Conservation (phyloP, 2,113 vertebrate species). For the Seriola dumerili region DNA sequence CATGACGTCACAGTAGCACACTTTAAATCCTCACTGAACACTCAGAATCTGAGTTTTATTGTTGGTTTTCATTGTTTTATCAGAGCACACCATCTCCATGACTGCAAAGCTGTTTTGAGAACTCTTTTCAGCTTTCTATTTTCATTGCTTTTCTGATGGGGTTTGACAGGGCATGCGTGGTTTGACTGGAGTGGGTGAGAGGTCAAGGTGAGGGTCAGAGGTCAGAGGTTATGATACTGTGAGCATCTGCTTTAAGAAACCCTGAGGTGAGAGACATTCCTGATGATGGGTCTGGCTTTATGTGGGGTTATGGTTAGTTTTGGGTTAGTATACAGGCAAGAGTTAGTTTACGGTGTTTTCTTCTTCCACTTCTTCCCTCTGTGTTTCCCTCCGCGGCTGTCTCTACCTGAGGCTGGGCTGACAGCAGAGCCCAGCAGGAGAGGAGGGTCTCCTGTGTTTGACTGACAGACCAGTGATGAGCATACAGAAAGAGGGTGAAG, state of each 20-base stretch:
- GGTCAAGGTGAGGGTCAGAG: conserved; percentile 43
- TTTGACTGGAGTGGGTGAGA: conserved; percentile 17
- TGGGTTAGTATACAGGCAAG: not conserved
- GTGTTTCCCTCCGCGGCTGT: conserved; percentile 47
- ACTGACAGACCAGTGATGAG: conserved; percentile 76
- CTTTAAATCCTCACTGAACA: conserved; percentile 24
- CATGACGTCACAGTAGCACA: not conserved
- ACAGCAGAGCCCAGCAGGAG: conserved; percentile 63
- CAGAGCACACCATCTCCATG: not conserved
- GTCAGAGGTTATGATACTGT: conserved; percentile 62
- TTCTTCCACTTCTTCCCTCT: conserved; percentile 15
- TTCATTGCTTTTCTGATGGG: conserved; percentile 13
- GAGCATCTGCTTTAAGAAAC: conserved; percentile 34
- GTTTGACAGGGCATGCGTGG: conserved; percentile 15
- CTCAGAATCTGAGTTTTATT: conserved; percentile 26
- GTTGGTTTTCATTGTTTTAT: conserved; percentile 26
- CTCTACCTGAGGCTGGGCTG: conserved; percentile 59
- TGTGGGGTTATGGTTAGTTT: conserved; percentile 1
- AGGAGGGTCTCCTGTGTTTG: conserved; percentile 68
- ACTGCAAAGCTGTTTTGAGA: conserved; percentile 32
- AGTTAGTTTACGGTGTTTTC: not conserved
- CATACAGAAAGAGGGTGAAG: conserved; percentile 71
- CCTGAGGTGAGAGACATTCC: conserved; percentile 35
- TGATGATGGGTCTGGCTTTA: conserved; percentile 24
- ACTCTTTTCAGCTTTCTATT: conserved; percentile 24